Evolutionary conservation across 2,113 vertebrate species (phyloP), one percentile per base, ranked within the genome.

Genomic region (Sinosuthora webbiana): DNA sequence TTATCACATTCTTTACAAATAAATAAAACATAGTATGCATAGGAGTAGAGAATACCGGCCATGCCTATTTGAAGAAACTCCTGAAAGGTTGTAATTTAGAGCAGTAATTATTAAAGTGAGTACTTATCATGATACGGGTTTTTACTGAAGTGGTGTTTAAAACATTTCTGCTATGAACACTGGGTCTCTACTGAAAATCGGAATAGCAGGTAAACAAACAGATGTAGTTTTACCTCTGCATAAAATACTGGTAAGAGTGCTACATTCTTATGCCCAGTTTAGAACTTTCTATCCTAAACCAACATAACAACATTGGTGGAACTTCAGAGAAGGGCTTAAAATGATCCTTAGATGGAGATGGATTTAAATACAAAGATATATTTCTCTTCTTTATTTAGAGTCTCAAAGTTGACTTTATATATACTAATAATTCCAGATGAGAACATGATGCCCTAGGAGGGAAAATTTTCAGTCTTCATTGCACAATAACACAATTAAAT

Each of bases 81-180:
- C 20, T 79, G 44, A 31, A 57, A 83, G 39, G 9, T 2, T 76
- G 2, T 94, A 68, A 64, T 6, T 75, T 52, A 13, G 16, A 35
- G 20, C 42, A 89, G 23, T 39, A 85, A 47, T 85, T 68, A 49
- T 47, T 68, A 8, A 84, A 64, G 35, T 56, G 15, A 39, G 1
- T 41, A 57, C 9, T 18, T 57, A 20, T 39, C 25, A 52, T 0
- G 0, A 27, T 64, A 35, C 15, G 49, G 6, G 1, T 59, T 78
- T 85, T 83, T 60, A 44, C 14, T 87, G 3, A 71, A 64, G 21
- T 31, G 47, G 15, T 75, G 11, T 55, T 42, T 16, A 55, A n/a
- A 60, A 79, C 0, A 2, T 81, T 86, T 77, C 39, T 75, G 35
- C n/a, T 75, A 0, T 73, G 45, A 78, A 23, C 17, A 31, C 35